Percentiles rank a stretch among this genome's conserved stretches.
These are phyloP conservation scores for Pogoniulus pusillus DNA, from an alignment of 2,797 vertebrate genomes.

Conservation along the genomic window DNA sequence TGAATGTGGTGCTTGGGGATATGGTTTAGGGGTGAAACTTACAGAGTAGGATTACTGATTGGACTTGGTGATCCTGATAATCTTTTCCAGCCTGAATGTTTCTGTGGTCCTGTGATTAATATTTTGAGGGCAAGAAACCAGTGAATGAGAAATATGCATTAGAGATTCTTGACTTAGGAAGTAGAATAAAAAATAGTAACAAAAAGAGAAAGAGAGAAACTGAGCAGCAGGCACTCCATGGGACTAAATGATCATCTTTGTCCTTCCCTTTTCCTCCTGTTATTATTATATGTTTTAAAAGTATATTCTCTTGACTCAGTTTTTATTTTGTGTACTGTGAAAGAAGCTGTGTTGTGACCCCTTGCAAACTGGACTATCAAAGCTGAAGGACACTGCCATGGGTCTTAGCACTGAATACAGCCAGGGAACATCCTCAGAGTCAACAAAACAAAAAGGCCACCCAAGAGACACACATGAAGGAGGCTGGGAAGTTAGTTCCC, in stretches of 20 bases:
- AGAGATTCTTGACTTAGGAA: background rate
- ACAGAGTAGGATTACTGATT: too few species aligned
- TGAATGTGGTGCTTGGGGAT: too few species aligned
- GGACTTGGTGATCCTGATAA: too few species aligned
- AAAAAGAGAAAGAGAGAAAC: background rate
- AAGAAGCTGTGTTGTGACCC: background rate
- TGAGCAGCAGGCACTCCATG: background rate
- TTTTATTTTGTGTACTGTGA: background rate
- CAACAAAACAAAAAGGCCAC: background rate
- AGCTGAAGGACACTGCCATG: background rate
- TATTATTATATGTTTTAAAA: too few species aligned
- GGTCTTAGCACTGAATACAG: background rate
- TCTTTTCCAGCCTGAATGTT: too few species aligned
- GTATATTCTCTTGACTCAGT: too few species aligned
- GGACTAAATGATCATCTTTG: background rate
- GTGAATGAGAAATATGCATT: background rate
- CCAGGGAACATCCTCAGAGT: background rate
- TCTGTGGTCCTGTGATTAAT: background rate
- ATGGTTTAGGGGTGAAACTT: too few species aligned
- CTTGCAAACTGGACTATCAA: background rate
- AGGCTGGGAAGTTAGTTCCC: conserved; percentile 27
- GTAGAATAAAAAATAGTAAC: background rate
- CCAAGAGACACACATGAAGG: background rate
- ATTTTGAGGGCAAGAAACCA: background rate
- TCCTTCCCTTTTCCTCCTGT: too few species aligned